These are phyloP conservation scores for Aldabrachelys gigantea DNA, from an alignment of 2,113 vertebrate species.

Conservation along the genomic window DNA sequence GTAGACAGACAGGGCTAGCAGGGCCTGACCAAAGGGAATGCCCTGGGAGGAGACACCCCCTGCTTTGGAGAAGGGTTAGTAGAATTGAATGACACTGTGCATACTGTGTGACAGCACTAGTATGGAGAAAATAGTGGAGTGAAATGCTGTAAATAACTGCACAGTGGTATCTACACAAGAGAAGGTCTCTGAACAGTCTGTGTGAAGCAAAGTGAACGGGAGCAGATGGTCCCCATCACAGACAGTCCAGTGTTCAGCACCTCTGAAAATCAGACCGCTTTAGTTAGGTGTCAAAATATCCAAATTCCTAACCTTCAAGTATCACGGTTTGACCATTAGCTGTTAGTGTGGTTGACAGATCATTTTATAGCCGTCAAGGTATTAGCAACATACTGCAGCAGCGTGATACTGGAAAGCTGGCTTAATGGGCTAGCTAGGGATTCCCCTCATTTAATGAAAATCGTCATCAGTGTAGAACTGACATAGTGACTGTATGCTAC, in stretches of 20 bases:
- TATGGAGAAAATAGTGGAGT: background rate
- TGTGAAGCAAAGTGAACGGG: background rate
- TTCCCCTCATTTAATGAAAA: background rate
- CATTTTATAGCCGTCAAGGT: background rate
- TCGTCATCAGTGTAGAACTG: background rate
- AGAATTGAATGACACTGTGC: background rate
- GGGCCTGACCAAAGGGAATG: no score
- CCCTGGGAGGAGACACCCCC: no score
- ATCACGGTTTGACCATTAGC: background rate
- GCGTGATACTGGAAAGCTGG: background rate
- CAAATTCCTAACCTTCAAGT: background rate
- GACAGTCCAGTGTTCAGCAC: background rate
- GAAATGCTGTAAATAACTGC: background rate
- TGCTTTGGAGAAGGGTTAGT: no score
- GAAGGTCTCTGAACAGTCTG: no score
- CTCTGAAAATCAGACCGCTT: background rate
- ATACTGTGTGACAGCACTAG: background rate
- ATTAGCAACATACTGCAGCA: background rate
- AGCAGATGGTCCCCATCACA: no score
- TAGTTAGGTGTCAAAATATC: background rate
- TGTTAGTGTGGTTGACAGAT: background rate
- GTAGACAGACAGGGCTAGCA: no score
- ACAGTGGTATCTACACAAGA: background rate
- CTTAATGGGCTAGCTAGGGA: background rate
- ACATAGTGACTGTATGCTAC: background rate